Percentiles rank a stretch among this genome's conserved stretches.
phyloP scores from a whole-genome alignment of 1,140 invertebrate genomes.

The Ephestia elutella region DNA sequence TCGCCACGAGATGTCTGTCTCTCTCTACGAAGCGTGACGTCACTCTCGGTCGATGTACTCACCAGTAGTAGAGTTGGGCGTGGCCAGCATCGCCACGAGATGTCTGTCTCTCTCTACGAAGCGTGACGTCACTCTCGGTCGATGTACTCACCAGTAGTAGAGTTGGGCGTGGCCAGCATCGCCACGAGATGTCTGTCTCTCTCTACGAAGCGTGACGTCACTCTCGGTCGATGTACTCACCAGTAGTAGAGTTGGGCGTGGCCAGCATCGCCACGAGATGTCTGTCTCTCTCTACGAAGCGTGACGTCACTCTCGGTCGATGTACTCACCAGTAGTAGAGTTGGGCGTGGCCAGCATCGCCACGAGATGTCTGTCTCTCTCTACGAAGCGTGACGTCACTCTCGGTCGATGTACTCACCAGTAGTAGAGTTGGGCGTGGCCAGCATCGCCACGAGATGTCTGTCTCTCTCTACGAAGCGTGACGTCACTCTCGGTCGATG shows the following conservation, averaged over 20 bases:
- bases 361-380: too few relatives aligned
- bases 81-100: constrained; percentile 80
- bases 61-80: constrained; percentile 79
- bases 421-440: constrained; percentile 78
- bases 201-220: constrained; percentile 79
- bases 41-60: too few relatives aligned
- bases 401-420: too few relatives aligned
- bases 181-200: constrained; percentile 81
- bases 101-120: constrained; percentile 81
- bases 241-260: constrained; percentile 78
- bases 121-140: constrained; percentile 78
- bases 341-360: constrained; percentile 80
- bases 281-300: too few relatives aligned
- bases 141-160: constrained; percentile 81
- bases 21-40: too few relatives aligned
- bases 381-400: too few relatives aligned
- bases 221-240: too few relatives aligned
- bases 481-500: constrained; percentile 79
- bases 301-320: too few relatives aligned
- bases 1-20: constrained; percentile 83
- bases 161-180: constrained; percentile 78
- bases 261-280: constrained; percentile 82
- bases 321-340: constrained; percentile 79
- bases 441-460: constrained; percentile 82
- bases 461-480: constrained; percentile 78